Evolutionary conservation across 2,113 vertebrate genomes (phyloP).

Genomic region (Speoplatyrhinus poulsoni): DNA sequence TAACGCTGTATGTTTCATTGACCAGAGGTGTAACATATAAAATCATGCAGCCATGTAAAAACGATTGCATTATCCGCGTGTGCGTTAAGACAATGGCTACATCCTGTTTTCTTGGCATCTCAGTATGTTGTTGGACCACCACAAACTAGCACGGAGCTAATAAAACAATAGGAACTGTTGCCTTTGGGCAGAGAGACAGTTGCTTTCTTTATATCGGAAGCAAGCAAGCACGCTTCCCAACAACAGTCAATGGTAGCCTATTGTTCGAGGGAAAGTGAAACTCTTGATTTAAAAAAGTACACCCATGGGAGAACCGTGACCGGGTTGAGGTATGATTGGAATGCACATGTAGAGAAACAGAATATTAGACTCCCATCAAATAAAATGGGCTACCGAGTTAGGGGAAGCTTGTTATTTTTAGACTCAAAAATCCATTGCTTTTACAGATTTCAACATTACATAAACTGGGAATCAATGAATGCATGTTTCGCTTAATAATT

Average conservation of each 20-base stretch:
- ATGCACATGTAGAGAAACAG: constrained; percentile 44
- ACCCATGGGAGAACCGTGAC: constrained; percentile 59
- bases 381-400: not conserved
- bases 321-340: constrained; percentile 59
- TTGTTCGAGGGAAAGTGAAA: constrained; percentile 30
- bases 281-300: constrained; percentile 30
- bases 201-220: constrained; percentile 14
- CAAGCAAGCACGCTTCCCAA: constrained; percentile 25
- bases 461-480: too few species aligned
- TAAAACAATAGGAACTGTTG: too few species aligned
- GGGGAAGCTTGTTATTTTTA: not conserved
- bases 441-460: too few species aligned
- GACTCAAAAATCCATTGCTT: not conserved
- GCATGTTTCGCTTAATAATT: not conserved
- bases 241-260: constrained; percentile 10
- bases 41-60: too few species aligned
- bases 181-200: too few species aligned
- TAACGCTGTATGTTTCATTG: too few species aligned
- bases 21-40: too few species aligned
- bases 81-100: too few species aligned
- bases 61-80: too few species aligned
- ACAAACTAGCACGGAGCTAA: too few species aligned
- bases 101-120: too few species aligned
- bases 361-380: constrained; percentile 19
- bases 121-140: too few species aligned